A percentile compares a stretch with the other conserved stretches of the same genome.
Evolutionary conservation across 1,140 invertebrate species (phyloP).

Genomic region (Leptinotarsa defecta): DNA sequence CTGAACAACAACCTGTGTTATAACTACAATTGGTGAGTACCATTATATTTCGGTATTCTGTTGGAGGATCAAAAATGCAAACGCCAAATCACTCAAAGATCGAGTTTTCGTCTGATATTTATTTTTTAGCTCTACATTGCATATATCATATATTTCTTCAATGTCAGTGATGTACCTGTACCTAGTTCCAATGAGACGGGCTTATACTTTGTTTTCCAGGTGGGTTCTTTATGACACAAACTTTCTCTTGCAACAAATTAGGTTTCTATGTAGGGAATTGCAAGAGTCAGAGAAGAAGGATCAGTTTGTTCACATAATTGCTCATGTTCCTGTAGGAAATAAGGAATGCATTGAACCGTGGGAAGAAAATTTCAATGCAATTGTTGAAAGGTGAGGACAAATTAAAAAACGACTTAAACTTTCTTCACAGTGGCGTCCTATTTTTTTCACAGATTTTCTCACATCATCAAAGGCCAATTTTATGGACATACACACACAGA

Average conservation of each 20-base stretch:
- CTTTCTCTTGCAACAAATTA: conserved; percentile 69
- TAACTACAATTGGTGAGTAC: conserved; percentile 70
- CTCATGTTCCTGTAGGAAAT: conserved; percentile 79
- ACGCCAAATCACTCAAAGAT: too few relatives aligned
- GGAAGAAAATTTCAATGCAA: conserved; percentile 66
- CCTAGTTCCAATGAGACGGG: too few relatives aligned
- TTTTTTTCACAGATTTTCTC: conserved; percentile 52
- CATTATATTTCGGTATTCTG: background rate
- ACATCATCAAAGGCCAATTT: conserved; percentile 76
- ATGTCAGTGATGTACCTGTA: too few relatives aligned
- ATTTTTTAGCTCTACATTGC: background rate
- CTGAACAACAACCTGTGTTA: conserved; percentile 78
- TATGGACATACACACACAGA: conserved; percentile 82
- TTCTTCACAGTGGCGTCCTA: background rate
- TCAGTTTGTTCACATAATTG: conserved; percentile 81
- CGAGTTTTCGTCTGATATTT: too few relatives aligned
- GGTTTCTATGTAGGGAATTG: conserved; percentile 75
- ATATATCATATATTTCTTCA: background rate
- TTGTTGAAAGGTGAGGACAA: conserved; percentile 58
- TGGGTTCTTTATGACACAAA: conserved; percentile 66
- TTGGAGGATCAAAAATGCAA: too few relatives aligned
- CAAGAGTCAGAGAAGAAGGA: conserved; percentile 68
- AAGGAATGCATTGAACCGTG: conserved; percentile 70
- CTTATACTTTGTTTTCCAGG: conserved; percentile 48
- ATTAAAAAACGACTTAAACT: background rate